These are phyloP conservation scores for Heliconius hewitsoni DNA, from an alignment of 1,140 invertebrate species.

Conservation along the genomic window DNA sequence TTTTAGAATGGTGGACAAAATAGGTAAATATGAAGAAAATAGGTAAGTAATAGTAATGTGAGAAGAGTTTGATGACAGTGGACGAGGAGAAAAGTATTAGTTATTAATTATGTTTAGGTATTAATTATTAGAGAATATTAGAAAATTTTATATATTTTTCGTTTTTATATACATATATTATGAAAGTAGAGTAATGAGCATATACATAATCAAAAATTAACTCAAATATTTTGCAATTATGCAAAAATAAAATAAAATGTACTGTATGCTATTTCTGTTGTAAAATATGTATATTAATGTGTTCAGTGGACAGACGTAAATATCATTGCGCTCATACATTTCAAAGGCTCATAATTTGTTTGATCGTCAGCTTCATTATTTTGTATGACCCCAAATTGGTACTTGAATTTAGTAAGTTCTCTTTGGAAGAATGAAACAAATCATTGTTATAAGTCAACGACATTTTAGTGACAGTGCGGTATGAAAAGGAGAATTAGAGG, in stretches of 20 bases:
- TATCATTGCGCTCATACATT: constrained; percentile 15
- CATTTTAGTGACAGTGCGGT: neutral
- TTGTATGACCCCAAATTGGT: constrained; percentile 15
- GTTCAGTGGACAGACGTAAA: constrained; percentile 7
- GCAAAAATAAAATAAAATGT: neutral
- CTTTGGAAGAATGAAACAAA: neutral
- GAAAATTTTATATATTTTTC: no score
- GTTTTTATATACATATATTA: neutral
- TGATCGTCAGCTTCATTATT: constrained; percentile 21
- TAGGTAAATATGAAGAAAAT: no score
- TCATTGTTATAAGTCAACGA: neutral
- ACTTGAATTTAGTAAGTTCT: constrained; percentile 8
- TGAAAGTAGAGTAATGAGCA: neutral
- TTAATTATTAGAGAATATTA: no score
- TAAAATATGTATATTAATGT: neutral
- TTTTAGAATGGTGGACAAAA: no score
- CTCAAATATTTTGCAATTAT: no score
- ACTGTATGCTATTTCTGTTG: constrained; percentile 1
- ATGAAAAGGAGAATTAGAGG: neutral
- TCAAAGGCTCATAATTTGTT: constrained; percentile 31
- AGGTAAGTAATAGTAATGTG: no score
- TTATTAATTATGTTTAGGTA: no score
- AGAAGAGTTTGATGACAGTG: no score
- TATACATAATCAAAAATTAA: no score
- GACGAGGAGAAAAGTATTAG: no score